Percentiles rank a stretch among this genome's conserved stretches.
Evolutionary conservation across 1,140 invertebrate genomes (phyloP).

Genomic region (Camponotus vicinus): DNA sequence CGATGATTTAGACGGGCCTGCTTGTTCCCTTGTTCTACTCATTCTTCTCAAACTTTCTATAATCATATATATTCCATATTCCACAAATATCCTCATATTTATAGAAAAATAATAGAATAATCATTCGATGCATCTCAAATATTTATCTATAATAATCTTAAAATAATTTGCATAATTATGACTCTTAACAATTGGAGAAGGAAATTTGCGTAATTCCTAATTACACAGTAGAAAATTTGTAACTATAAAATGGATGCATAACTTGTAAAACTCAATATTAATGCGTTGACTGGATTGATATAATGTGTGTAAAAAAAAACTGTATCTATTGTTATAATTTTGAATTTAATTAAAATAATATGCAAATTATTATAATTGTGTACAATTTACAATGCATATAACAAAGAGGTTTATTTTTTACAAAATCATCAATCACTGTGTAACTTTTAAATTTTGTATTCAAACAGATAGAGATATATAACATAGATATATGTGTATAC

Average conservation of each 20-base stretch:
- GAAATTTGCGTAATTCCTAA: not conserved
- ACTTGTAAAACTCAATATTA: not conserved
- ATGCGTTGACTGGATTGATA: too few species aligned
- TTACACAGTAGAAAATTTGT: not conserved
- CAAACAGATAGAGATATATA: not conserved
- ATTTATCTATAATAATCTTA: not conserved
- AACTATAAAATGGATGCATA: not conserved
- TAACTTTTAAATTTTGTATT: not conserved
- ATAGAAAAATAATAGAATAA: not conserved
- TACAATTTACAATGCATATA: not conserved
- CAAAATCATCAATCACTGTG: not conserved
- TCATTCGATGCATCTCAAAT: not conserved
- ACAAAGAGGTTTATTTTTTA: not conserved
- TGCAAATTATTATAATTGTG: not conserved
- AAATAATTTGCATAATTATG: slow-evolving; percentile 12
- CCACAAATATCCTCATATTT: not conserved
- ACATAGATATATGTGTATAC: not conserved
- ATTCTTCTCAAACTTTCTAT: slow-evolving; percentile 69
- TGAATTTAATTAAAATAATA: not conserved
- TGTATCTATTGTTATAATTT: not conserved
- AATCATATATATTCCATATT: not conserved
- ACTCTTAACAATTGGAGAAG: not conserved
- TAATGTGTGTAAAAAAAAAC: not conserved
- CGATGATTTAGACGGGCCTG: slow-evolving; percentile 82
- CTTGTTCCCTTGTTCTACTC: slow-evolving; percentile 81